Conservation (phyloP, 2,888 invertebrate genomes). For the Holacanthella duospinosa region DNA sequence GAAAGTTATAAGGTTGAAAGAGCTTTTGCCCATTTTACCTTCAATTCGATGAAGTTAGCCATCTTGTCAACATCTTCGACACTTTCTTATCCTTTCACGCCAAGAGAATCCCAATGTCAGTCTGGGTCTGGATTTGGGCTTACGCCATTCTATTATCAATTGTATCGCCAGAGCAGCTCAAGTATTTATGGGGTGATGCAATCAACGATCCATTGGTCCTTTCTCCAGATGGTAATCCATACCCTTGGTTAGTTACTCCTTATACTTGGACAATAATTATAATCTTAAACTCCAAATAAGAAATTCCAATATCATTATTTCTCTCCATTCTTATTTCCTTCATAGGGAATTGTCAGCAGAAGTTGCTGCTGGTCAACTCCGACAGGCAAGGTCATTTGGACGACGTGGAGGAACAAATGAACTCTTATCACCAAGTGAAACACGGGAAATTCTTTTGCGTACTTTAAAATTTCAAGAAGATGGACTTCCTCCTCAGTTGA, state of each 20-base stretch:
- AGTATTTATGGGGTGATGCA: conserved; percentile 82
- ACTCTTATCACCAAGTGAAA: conserved; percentile 24
- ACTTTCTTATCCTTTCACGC: too few species aligned
- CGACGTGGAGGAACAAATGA: conserved; percentile 10
- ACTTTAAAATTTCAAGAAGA: conserved; percentile 13
- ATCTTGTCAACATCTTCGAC: too few species aligned
- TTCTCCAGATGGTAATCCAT: conserved; percentile 71
- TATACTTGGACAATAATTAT: neutral
- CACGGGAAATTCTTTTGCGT: conserved; percentile 19
- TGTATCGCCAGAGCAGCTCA: conserved; percentile 47
- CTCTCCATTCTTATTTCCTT: too few species aligned
- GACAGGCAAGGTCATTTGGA: conserved; percentile 25
- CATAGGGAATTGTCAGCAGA: conserved; percentile 31
- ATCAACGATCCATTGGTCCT: conserved; percentile 61
- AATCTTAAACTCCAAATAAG: too few species aligned
- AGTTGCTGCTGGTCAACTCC: conserved; percentile 26
- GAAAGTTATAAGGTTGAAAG: neutral
- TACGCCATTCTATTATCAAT: too few species aligned
- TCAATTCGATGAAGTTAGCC: too few species aligned
- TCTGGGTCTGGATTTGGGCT: too few species aligned
- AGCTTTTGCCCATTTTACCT: neutral
- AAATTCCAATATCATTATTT: too few species aligned
- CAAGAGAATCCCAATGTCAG: too few species aligned
- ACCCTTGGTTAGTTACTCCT: conserved; percentile 56
- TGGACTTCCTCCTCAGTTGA: too few species aligned